These are phyloP conservation scores for Vultur gryphus DNA, from an alignment of 2,797 vertebrate genomes.

Conservation along the genomic window DNA sequence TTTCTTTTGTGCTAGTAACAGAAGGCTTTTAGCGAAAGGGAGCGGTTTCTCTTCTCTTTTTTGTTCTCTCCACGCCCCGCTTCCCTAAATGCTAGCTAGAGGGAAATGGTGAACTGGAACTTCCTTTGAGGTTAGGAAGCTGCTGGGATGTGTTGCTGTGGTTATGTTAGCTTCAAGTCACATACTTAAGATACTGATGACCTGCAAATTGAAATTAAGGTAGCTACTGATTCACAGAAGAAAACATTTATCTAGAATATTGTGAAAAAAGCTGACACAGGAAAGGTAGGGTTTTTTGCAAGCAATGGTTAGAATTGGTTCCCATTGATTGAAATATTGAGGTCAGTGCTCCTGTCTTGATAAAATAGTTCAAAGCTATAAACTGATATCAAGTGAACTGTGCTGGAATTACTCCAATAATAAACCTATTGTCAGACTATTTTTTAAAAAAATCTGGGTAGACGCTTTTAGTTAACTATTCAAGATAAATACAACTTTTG, in stretches of 20 bases:
- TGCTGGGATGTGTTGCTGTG: background rate
- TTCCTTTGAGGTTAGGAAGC: background rate
- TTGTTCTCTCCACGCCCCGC: fast-evolving
- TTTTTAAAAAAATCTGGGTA: background rate
- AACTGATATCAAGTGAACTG: background rate
- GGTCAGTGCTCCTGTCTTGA: background rate
- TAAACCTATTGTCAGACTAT: background rate
- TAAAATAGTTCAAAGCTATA: background rate
- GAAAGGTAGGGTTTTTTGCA: fast-evolving
- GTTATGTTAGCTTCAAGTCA: background rate
- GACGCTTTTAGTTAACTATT: background rate
- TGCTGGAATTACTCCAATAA: background rate
- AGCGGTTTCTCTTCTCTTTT: background rate
- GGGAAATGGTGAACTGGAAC: background rate
- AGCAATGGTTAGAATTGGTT: background rate
- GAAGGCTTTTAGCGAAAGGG: background rate
- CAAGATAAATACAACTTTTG: background rate
- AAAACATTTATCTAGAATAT: background rate
- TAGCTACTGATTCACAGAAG: background rate
- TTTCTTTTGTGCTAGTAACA: background rate
- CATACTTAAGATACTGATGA: background rate
- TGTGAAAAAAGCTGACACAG: background rate
- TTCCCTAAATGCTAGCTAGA: background rate
- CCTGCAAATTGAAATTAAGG: background rate
- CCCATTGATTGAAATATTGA: background rate